These are phyloP conservation scores for Ephydatia muelleri DNA, from an alignment of 37 sponge, comb jelly and placozoan genomes.

Conservation along the genomic window DNA sequence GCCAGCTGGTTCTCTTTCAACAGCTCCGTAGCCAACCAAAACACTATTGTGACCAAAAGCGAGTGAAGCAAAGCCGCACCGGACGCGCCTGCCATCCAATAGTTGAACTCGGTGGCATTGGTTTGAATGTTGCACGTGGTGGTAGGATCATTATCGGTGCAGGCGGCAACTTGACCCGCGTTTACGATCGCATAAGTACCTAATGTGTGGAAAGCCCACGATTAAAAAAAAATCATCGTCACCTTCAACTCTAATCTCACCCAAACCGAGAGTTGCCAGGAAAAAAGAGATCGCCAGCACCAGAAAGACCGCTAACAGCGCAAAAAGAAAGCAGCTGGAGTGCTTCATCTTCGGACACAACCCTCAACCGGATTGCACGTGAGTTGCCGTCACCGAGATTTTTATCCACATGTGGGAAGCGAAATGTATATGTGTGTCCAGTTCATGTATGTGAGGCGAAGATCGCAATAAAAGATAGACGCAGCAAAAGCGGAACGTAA, in stretches of 20 bases:
- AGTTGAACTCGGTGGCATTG: background rate
- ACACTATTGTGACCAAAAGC: background rate
- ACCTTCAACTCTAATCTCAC: background rate
- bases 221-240: background rate
- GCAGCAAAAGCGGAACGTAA: no score
- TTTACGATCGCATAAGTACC: background rate
- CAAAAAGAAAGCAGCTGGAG: background rate
- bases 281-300: background rate
- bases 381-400: no score
- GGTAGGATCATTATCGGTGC: background rate
- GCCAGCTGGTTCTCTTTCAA: background rate
- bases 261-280: background rate
- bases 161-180: background rate
- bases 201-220: background rate
- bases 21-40: background rate
- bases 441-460: no score
- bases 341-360: background rate
- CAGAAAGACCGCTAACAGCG: background rate
- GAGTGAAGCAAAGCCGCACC: background rate
- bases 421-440: no score
- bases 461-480: no score
- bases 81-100: background rate
- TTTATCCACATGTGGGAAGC: no score
- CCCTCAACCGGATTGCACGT: no score
- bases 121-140: background rate